Evolutionary conservation across 2,797 vertebrate species (phyloP), one percentile per base, ranked within the genome.

Genomic region (Varecia variegata): DNA sequence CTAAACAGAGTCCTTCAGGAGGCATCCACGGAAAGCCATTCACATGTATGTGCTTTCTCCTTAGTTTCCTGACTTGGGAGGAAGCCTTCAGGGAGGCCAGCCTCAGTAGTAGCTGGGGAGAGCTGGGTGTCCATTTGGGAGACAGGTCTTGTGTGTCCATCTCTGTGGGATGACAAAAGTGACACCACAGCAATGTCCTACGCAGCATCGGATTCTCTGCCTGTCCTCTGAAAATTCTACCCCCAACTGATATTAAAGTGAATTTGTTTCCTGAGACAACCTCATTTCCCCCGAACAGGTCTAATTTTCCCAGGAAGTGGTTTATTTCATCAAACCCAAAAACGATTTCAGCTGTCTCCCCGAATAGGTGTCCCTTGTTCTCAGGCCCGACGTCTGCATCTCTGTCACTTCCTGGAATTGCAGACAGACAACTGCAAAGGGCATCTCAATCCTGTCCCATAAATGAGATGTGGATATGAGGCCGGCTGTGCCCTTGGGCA

Each of bases 271-370:
- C 94, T 30, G 35, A 65, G 68, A 70, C 77, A 52, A 67, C 13
- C 60, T 88, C 79, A 40, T 79, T 82, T 94, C 91, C 88, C 14
- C 23, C 2, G 60, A 54, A 62, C 71, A 93, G 84, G 85, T 60
- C 70, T 71, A 45, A 90, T 93, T 98, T 98, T 91, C 93, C 91
- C 73, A 95, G 89, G 96, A 98, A 96, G 30, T 32, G n/a, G 88
- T 94, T 96, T 88, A 92, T 98, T 96, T 80, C 79, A 74, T 80
- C 95, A 94, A 89, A 52, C 20, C 73, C 92, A 47, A 88, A 93
- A 47, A 25, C 43, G 93, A 77, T 38, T 79, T 30, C 96, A 88
- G 67, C 70, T 93, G 67, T 96, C 79, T 15, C 10, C 56, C 21
- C 43, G 90, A 45, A 35, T 30, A 76, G 84, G 13, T 88, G n/a